Percentiles rank a stretch among this genome's conserved stretches.
Evolutionary conservation across 2,797 vertebrate genomes (phyloP).

Genomic region (Oceanodroma leucorhoa): DNA sequence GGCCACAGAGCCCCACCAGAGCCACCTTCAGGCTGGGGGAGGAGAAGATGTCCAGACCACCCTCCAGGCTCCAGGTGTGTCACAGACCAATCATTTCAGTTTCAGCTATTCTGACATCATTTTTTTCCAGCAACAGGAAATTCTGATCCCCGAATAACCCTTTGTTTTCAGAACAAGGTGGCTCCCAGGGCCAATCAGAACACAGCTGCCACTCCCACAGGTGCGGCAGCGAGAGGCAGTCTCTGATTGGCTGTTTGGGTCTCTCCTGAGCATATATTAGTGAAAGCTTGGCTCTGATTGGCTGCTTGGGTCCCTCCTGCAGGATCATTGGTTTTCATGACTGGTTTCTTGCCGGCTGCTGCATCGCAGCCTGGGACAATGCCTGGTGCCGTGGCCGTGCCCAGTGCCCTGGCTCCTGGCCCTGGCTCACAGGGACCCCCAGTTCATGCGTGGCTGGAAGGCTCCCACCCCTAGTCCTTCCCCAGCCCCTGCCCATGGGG

Average conservation of each 20-base stretch:
- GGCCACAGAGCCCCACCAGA: background rate
- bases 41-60: background rate
- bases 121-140: background rate
- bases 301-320: background rate
- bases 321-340: background rate
- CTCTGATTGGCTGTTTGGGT: background rate
- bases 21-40: rapidly evolving
- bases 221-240: rapidly evolving
- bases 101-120: background rate
- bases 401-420: rapidly evolving
- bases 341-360: no score
- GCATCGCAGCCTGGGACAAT: rapidly evolving
- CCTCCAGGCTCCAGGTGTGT: background rate
- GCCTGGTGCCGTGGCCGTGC: rapidly evolving
- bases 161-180: background rate
- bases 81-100: background rate
- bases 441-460: background rate
- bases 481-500: background rate
- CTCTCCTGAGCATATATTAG: background rate
- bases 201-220: rapidly evolving
- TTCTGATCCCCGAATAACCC: background rate
- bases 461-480: background rate
- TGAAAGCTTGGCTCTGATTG: background rate
- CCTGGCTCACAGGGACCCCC: no score
- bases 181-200: background rate